These are phyloP conservation scores for Syngnathoides biaculeatus DNA, from an alignment of 2,113 vertebrate genomes.

Conservation along the genomic window DNA sequence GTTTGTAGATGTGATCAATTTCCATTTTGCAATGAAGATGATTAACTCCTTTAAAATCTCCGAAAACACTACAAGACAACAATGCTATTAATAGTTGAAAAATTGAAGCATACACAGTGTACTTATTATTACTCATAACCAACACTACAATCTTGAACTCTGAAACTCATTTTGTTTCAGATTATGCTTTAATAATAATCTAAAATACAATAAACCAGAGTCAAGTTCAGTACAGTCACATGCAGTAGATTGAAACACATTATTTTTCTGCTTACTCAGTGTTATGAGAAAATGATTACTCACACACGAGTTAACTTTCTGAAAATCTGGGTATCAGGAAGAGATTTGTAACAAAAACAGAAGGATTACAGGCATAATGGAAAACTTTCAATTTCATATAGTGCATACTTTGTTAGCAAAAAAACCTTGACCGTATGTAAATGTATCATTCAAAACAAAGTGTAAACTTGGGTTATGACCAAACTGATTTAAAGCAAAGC, in stretches of 20 bases:
- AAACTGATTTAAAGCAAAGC: neutral
- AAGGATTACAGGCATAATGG: neutral
- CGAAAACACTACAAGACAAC: too few species aligned
- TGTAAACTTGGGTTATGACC: neutral
- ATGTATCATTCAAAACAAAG: neutral
- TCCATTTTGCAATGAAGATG: neutral
- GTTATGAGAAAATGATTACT: constrained; percentile 3
- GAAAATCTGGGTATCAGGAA: constrained; percentile 8
- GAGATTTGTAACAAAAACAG: constrained; percentile 1
- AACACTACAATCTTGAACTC: neutral
- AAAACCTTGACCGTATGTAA: neutral
- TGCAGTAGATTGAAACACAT: constrained; percentile 1
- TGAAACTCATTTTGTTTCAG: constrained; percentile 28
- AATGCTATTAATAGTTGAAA: neutral
- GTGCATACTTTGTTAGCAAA: neutral
- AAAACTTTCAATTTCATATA: neutral
- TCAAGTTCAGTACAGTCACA: constrained; percentile 10
- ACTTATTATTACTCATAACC: neutral
- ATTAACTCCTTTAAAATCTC: neutral
- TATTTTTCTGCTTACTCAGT: constrained; percentile 1
- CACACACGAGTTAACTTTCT: neutral
- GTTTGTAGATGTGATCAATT: neutral
- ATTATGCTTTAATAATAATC: constrained; percentile 44
- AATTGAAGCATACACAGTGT: neutral
- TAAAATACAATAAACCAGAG: constrained; percentile 36